Evolutionary conservation across 2,113 vertebrate species (phyloP).

Genomic region (Bagarius yarrelli): DNA sequence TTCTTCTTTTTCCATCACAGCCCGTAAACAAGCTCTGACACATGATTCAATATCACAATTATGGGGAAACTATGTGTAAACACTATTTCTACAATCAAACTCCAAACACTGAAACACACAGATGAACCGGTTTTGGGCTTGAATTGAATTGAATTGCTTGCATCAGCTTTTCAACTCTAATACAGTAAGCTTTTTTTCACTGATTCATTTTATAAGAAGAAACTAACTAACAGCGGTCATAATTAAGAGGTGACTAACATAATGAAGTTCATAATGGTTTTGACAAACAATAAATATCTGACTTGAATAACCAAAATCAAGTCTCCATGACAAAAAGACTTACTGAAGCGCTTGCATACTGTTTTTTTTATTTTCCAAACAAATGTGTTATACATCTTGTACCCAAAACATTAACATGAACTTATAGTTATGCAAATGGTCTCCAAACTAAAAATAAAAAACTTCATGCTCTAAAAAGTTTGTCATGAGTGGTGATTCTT

Average conservation of each 20-base stretch:
- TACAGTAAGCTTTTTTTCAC: not conserved
- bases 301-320: not conserved
- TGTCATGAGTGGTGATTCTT: constrained; percentile 32
- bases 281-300: not conserved
- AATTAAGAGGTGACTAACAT: not conserved
- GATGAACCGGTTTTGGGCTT: not conserved
- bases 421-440: constrained; percentile 49
- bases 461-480: constrained; percentile 54
- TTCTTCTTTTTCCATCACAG: too few relatives aligned
- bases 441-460: constrained; percentile 55
- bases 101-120: too few relatives aligned
- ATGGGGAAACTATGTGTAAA: not conserved
- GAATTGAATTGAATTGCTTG: too few relatives aligned
- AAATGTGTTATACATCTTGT: constrained; percentile 48
- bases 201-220: not conserved
- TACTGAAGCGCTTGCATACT: constrained; percentile 38
- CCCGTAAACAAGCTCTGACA: not conserved
- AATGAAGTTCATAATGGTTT: not conserved
- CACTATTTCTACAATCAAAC: not conserved
- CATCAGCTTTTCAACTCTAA: not conserved
- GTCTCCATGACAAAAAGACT: not conserved
- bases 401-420: constrained; percentile 51
- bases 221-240: not conserved
- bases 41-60: not conserved
- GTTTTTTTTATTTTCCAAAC: constrained; percentile 54